A percentile compares a stretch with the other conserved stretches of the same genome.
phyloP scores from a whole-genome alignment of 2,888 invertebrate species.

The Incurvaria masculella region DNA sequence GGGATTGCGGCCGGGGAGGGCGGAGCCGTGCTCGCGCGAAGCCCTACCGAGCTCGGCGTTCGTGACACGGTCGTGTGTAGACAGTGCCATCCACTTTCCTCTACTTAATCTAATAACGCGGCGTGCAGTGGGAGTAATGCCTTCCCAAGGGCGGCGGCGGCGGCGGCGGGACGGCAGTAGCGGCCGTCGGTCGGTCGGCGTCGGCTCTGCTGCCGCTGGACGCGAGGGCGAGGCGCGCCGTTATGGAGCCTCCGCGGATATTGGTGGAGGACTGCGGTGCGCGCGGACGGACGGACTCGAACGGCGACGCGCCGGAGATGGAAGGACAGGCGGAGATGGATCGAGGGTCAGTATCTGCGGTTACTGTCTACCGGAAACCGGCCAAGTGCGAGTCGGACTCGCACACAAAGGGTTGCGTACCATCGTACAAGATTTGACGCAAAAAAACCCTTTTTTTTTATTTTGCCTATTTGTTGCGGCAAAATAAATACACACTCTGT shows the following conservation, averaged over 20 bases:
- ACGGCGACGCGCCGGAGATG: constrained; percentile 22
- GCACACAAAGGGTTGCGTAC: too few species aligned
- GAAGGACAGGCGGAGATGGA: constrained; percentile 29
- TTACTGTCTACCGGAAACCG: constrained; percentile 1
- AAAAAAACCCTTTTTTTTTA: too few species aligned
- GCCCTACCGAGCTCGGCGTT: constrained; percentile 41
- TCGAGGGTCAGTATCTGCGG: constrained; percentile 30
- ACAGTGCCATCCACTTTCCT: constrained; percentile 42
- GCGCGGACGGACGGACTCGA: constrained; percentile 21
- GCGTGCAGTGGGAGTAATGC: constrained; percentile 49
- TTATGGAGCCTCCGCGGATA: constrained; percentile 42
- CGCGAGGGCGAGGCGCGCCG: constrained; percentile 18
- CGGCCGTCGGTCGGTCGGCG: background rate
- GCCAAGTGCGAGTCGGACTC: background rate
- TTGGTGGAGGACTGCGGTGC: constrained; percentile 42
- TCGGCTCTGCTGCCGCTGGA: background rate
- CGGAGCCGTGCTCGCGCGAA: constrained; percentile 28
- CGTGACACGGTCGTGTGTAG: constrained; percentile 50
- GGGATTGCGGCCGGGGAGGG: background rate
- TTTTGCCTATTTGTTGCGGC: too few species aligned
- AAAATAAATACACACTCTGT: too few species aligned
- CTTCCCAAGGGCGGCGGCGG: constrained; percentile 40
- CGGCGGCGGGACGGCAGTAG: background rate
- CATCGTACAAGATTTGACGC: too few species aligned
- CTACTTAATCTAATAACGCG: constrained; percentile 53